Conservation (phyloP, 1,140 invertebrate species). For the Elymnias hypermnestra region DNA sequence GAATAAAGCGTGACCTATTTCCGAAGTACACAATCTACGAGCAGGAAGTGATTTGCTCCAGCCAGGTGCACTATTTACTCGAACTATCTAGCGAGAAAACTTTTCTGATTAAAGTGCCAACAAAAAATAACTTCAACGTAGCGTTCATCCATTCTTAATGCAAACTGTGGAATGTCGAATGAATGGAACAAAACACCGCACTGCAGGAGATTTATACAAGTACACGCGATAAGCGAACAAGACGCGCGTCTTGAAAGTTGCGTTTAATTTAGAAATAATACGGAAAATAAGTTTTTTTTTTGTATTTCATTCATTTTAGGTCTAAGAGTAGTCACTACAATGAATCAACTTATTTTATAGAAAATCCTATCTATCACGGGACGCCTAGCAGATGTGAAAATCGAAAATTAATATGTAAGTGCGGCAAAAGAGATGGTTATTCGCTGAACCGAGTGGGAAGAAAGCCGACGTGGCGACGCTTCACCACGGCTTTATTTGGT, state of each 20-base stretch:
- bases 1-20: conserved; percentile 38
- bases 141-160: conserved; percentile 66
- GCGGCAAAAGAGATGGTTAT: no score
- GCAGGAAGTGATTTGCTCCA: conserved; percentile 36
- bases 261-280: no score
- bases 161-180: conserved; percentile 52
- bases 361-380: no score
- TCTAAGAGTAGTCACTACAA: no score
- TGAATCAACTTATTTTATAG: no score
- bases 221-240: background rate
- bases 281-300: no score
- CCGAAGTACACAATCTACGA: conserved; percentile 29
- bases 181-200: conserved; percentile 70
- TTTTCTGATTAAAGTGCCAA: conserved; percentile 62
- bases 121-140: conserved; percentile 53
- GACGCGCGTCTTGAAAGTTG: background rate
- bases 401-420: no score
- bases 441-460: no score
- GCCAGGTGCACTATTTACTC: conserved; percentile 39
- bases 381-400: no score
- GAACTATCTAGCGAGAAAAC: conserved; percentile 39
- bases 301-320: no score
- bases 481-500: no score
- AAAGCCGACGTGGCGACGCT: no score
- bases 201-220: conserved; percentile 39